A percentile compares a stretch with the other conserved stretches of the same genome.
phyloP scores from a whole-genome alignment of 2,113 vertebrate species.

The Oostethus manadensis region DNA sequence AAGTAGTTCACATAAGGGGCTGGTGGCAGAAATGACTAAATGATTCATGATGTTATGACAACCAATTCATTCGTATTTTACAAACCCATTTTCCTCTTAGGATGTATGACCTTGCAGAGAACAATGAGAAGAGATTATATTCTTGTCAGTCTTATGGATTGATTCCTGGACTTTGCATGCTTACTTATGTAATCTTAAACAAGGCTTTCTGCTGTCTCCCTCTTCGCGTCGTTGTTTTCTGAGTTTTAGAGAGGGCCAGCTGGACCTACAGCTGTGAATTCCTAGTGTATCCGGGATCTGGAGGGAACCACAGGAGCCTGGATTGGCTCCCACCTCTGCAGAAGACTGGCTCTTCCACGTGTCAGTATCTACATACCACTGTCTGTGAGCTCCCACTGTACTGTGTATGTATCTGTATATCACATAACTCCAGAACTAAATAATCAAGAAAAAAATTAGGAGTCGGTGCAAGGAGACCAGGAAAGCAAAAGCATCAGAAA shows the following conservation, averaged over 20 bases:
- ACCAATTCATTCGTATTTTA: background rate
- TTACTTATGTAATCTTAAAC: background rate
- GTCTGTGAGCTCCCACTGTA: constrained; percentile 11
- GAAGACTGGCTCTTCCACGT: constrained; percentile 43
- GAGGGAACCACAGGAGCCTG: constrained; percentile 39
- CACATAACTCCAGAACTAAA: constrained; percentile 20
- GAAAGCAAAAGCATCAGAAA: too few species aligned
- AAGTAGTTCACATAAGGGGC: constrained; percentile 96
- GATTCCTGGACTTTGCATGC: background rate
- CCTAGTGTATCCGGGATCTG: constrained; percentile 37
- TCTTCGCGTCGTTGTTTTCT: constrained; percentile 12
- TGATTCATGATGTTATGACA: background rate
- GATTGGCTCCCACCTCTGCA: constrained; percentile 36
- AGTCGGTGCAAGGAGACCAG: too few species aligned
- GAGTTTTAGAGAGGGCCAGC: constrained; percentile 25
- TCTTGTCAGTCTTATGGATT: background rate
- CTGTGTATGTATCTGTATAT: constrained; percentile 1
- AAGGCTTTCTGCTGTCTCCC: constrained; percentile 2
- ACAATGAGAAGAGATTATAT: background rate
- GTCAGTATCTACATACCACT: constrained; percentile 33
- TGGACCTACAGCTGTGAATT: constrained; percentile 58
- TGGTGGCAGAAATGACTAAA: constrained; percentile 43
- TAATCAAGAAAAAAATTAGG: too few species aligned
- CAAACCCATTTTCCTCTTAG: background rate
- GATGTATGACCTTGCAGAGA: background rate